A percentile compares a stretch with the other conserved stretches of the same genome.
Conservation (phyloP, 2,113 vertebrate species). For the Antigone vipio region DNA sequence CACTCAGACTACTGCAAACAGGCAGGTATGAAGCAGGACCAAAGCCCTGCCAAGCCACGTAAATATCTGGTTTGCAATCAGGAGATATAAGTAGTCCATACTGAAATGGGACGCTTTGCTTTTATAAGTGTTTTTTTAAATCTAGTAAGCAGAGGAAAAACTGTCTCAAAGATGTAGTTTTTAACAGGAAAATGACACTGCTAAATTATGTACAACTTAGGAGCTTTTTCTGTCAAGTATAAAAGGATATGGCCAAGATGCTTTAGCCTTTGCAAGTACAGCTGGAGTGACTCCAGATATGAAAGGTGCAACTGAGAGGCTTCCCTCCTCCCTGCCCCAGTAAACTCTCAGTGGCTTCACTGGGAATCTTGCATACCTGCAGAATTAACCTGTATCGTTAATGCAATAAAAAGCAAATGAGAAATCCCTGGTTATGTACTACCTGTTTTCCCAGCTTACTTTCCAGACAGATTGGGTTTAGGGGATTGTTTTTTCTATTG, state of each 20-base stretch:
- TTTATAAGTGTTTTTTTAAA: not conserved
- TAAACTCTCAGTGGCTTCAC: not conserved
- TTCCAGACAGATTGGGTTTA: not conserved
- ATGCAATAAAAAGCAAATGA: not conserved
- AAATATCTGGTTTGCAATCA: not conserved
- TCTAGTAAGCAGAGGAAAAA: not conserved
- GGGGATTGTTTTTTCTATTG: fast-evolving
- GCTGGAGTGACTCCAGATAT: not conserved
- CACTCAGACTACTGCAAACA: not conserved
- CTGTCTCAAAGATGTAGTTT: not conserved
- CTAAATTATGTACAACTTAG: not conserved
- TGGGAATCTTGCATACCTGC: not conserved
- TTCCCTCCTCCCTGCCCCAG: not conserved
- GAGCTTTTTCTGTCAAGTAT: not conserved
- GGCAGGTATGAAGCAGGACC: not conserved
- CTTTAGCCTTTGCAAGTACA: not conserved
- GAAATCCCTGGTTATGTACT: not conserved
- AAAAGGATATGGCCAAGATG: not conserved
- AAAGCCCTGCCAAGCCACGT: not conserved
- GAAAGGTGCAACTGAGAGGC: not conserved
- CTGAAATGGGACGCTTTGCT: not conserved
- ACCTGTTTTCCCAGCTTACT: not conserved
- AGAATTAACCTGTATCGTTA: not conserved
- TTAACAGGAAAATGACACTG: not conserved
- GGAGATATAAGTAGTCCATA: not conserved